These are phyloP conservation scores for Poecile montanus DNA, from an alignment of 2,797 vertebrate genomes.

Conservation along the genomic window DNA sequence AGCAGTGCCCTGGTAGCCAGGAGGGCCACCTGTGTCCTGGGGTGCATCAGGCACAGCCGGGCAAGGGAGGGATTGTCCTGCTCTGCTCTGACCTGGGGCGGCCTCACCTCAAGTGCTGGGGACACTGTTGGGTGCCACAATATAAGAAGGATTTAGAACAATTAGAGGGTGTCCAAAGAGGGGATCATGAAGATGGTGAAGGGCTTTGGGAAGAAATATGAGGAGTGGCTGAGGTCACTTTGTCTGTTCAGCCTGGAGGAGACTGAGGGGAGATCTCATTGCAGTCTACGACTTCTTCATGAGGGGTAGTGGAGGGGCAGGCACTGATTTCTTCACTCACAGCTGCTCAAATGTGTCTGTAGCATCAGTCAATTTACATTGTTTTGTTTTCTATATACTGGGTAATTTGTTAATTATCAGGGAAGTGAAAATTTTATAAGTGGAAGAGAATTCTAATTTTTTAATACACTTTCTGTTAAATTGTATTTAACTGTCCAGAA, in stretches of 20 bases:
- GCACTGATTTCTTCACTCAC: not conserved
- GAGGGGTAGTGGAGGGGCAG: not conserved
- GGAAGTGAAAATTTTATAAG: not conserved
- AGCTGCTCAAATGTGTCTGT: not conserved
- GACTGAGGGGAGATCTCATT: not conserved
- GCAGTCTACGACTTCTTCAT: not conserved
- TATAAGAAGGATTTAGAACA: rapidly evolving
- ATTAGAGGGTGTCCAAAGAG: not conserved
- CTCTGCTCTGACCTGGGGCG: rapidly evolving
- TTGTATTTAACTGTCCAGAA: not conserved
- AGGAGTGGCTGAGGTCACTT: not conserved
- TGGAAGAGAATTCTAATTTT: not conserved
- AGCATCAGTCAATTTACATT: not conserved
- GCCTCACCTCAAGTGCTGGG: not conserved
- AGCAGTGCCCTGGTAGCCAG: not conserved
- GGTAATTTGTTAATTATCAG: not conserved
- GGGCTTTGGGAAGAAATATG: not conserved
- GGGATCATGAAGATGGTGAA: rapidly evolving
- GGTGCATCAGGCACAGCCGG: rapidly evolving
- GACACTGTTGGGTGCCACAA: rapidly evolving
- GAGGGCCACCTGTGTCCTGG: rapidly evolving
- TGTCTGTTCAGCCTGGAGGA: not conserved
- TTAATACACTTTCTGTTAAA: not conserved
- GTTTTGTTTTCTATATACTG: not conserved
- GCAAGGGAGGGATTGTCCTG: not conserved